These are phyloP conservation scores for Strongylocentrotus purpuratus DNA, from an alignment of 35 echinoderm and acorn worm species.

Conservation along the genomic window DNA sequence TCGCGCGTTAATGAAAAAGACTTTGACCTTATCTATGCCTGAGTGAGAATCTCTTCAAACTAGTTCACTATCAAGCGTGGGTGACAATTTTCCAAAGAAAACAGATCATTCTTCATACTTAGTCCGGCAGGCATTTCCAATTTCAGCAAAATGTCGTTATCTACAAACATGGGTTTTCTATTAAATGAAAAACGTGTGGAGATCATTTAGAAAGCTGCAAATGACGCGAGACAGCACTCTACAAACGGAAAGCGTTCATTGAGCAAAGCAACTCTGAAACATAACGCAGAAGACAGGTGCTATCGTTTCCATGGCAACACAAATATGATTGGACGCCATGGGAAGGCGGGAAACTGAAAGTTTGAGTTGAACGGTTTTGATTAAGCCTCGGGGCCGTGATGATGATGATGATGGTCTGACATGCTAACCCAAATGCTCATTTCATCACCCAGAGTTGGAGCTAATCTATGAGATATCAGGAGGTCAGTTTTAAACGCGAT, in stretches of 20 bases:
- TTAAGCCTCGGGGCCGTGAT: neutral
- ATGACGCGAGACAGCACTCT: neutral
- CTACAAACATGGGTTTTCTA: neutral
- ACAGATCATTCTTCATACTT: neutral
- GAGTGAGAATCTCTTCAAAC: too few relatives aligned
- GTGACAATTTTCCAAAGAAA: neutral
- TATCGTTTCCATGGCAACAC: neutral
- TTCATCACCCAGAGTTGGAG: neutral
- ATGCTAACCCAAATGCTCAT: neutral
- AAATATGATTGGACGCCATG: neutral
- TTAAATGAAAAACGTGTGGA: neutral
- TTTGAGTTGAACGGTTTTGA: neutral
- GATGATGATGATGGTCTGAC: neutral
- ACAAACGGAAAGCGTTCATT: slow-evolving; percentile 10
- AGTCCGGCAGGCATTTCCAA: neutral
- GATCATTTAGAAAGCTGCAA: neutral
- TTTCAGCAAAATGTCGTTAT: neutral
- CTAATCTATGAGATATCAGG: neutral
- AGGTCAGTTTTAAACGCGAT: neutral
- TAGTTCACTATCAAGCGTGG: too few relatives aligned
- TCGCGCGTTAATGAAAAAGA: too few relatives aligned
- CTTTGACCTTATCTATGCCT: too few relatives aligned
- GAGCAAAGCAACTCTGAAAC: neutral
- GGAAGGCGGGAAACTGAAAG: neutral
- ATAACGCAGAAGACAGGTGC: neutral